Evolutionary conservation across 2,888 invertebrate genomes (phyloP).

Genomic region (Cosmopolites sordidus): DNA sequence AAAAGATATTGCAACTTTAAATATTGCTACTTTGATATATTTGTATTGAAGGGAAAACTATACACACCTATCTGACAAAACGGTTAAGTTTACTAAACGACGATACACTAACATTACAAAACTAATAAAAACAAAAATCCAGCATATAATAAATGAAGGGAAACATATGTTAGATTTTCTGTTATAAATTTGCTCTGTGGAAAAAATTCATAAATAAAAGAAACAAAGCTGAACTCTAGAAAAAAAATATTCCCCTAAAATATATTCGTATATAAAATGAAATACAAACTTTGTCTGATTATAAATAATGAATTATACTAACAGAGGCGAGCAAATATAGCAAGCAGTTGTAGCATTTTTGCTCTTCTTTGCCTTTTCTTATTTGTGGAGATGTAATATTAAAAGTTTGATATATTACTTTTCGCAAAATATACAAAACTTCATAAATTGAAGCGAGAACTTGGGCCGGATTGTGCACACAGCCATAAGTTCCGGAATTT

Average conservation of each 20-base stretch:
- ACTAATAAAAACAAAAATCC: background rate
- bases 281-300: conserved; percentile 8
- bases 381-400: conserved; percentile 15
- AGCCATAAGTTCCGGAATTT: conserved; percentile 11
- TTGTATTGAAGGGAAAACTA: too few relatives aligned
- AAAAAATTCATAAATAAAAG: background rate
- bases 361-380: conserved; percentile 9
- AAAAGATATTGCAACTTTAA: too few relatives aligned
- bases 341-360: conserved; percentile 3
- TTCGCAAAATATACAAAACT: conserved; percentile 13
- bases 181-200: background rate
- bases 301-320: conserved; percentile 16
- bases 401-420: conserved; percentile 17
- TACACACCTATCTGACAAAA: too few relatives aligned
- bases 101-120: too few relatives aligned
- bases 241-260: background rate
- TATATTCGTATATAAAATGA: conserved; percentile 3
- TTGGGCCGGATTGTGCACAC: conserved; percentile 8
- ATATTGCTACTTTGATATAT: too few relatives aligned
- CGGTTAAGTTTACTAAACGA: too few relatives aligned
- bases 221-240: background rate
- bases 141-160: background rate
- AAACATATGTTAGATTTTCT: too few relatives aligned
- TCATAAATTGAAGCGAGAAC: conserved; percentile 11
- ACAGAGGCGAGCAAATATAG: conserved; percentile 8